Base-by-base conservation (phyloP, 92 coral and sea anemone species). In the Pocillopora grandis region DNA sequence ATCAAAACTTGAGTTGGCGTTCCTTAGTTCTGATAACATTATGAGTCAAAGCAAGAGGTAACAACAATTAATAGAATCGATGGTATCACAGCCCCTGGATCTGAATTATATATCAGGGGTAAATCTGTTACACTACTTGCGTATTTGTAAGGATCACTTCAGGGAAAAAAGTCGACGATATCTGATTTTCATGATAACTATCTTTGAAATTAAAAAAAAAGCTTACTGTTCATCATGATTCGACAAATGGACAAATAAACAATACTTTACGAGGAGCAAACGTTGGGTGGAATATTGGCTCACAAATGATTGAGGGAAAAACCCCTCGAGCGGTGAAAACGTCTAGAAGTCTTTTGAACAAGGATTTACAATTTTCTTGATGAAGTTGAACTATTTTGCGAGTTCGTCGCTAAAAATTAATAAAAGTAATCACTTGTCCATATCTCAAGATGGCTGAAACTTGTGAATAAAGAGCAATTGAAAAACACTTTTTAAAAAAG, bases 121-220 rank as follows among this genome's bases (percentile, higher is more conserved):
- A 20, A 58, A 70, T 81, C 77, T 71, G 77, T 35, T 70, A 70
- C 77, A 81, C 59, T 81, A 59, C 85, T 59, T n/a, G 77, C 42
- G 85, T 66, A 70, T 60, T 71, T 59, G 58, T 71, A 70, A 59
- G 42, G 65, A 81, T 58, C 77, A 81, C 85, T 58, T 81, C 58
- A 59, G 77, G 42, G 59, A 62, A 27, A 58, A 81, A 71, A 19
- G 27, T 80, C 58, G 85, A 58, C 58, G 69, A 59, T 71, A 58
- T 69, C 85, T 61, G 62, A 71, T 59, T 70, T 20, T 36, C n/a
- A 27, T 20, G 63, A 65, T n/a, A 71, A 81, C 69, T 70, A 70
- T 59, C 85, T 58, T n/a, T 20, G 85, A 81, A 77, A 58, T 71
- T 60, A 58, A 31, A 58, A 81, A 81, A 72, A 81, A 59, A 81